Base-by-base conservation (phyloP, 1,140 invertebrate genomes). In the Achatina immaculata region DNA sequence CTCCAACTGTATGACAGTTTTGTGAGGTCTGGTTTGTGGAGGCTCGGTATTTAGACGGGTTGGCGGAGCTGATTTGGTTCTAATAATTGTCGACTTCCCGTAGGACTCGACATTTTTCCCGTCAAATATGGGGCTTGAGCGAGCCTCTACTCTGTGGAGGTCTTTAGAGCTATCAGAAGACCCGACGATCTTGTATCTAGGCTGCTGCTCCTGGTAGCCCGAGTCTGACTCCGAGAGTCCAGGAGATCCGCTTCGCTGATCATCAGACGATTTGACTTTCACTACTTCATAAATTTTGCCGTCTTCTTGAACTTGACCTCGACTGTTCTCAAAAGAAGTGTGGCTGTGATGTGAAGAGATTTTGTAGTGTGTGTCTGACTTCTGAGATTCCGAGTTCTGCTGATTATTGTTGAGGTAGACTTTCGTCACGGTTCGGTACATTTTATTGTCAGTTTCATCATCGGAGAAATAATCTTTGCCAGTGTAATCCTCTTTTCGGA, bases 1-100 rank as follows among this genome's bases (percentile, higher is more conserved):
- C 9, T 80, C 78, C 28, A 80, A 45, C 36, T 80, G 66, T 31
- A 80, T 80, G 62, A 72, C 68, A 1, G 78, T 80, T 42, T 45
- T 69, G 78, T 80, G 78, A 2, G 66, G 34, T 34, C 51, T 80
- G n/a, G 66, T 34, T 3, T 34, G 24, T 6, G 66, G 34, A 16
- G 78, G 78, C 31, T 38, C 3, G 16, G 14, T 71, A 9, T 58
- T 16, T 0, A 55, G 45, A 7, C 48, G 36, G 16, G 66, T 51
- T 40, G 78, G 78, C 21, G 28, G 42, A 9, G 58, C 40, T 55
- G 16, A 36, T 36, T 80, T 36, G 0, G 68, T 71, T n/a, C 45
- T 38, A 1, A 31, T 72, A 16, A 80, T 42, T 1, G n/a, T 71
- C 1, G 78, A 66, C 42, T 80, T 31, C 7, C 72, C 66, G n/a